These are phyloP conservation scores for Campylorhamphus procurvoides DNA, from an alignment of 2,113 vertebrate species.

Conservation along the genomic window DNA sequence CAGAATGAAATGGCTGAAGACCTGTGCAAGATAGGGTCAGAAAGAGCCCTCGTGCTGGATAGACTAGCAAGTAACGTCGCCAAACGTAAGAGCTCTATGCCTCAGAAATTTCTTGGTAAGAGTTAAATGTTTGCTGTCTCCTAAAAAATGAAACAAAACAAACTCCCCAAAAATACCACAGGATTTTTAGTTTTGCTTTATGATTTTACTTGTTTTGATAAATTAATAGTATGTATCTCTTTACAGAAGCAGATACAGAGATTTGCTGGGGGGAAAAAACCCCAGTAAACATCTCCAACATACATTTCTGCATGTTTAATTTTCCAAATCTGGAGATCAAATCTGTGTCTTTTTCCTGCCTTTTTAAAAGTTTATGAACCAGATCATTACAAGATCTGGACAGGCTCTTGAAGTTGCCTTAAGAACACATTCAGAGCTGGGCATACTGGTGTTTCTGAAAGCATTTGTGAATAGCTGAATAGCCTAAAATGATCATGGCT, in stretches of 20 bases:
- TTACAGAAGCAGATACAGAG: not conserved
- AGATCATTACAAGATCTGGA: not conserved
- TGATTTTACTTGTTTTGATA: not conserved
- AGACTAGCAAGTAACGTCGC: conserved; percentile 99
- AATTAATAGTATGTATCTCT: not conserved
- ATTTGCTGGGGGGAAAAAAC: not conserved
- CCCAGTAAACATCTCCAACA: not conserved
- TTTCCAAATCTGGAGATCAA: not conserved
- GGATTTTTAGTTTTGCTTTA: conserved; percentile 3
- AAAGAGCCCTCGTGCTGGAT: conserved; percentile 98
- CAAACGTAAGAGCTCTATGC: conserved; percentile 99
- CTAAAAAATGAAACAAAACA: conserved; percentile 42
- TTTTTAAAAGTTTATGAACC: not conserved
- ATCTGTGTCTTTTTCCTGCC: not conserved
- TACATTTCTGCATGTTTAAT: not conserved
- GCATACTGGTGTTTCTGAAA: not conserved
- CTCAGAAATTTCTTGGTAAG: conserved; percentile 99
- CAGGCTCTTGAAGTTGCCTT: not conserved
- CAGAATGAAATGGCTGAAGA: conserved; percentile 98
- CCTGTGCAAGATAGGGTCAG: conserved; percentile 93
- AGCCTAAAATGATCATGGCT: not conserved
- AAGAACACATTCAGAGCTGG: not conserved
- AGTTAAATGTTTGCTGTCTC: conserved; percentile 89
- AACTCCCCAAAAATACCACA: not conserved
- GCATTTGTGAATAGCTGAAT: not conserved